phyloP scores from a whole-genome alignment of 2,888 invertebrate genomes.

The Agonopterix arenella region DNA sequence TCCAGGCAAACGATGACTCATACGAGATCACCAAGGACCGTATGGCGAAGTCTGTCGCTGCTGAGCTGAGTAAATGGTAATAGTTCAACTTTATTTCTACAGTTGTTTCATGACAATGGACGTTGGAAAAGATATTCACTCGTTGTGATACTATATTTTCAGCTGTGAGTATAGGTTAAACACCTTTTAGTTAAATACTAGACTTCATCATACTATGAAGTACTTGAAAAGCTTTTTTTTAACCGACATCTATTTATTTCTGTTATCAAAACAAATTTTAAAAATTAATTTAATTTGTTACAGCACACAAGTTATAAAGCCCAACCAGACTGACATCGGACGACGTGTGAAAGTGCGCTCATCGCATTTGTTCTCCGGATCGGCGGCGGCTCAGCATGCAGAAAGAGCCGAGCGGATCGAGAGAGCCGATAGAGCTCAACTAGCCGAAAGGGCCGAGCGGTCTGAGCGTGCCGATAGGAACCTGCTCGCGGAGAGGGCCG shows the following conservation, averaged over 20 bases:
- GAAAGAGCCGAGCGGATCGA: slow-evolving; percentile 41
- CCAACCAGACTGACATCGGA: slow-evolving; percentile 92
- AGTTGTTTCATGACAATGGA: no score
- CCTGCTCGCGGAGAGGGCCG: slow-evolving; percentile 27
- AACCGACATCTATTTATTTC: no score
- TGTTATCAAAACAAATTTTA: no score
- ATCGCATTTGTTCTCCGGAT: slow-evolving; percentile 55
- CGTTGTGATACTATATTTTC: no score
- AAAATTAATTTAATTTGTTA: no score
- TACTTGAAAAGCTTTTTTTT: no score
- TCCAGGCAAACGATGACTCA: slow-evolving; percentile 96
- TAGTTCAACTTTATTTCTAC: slow-evolving; percentile 1
- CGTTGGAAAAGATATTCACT: no score
- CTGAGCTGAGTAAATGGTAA: slow-evolving; percentile 95
- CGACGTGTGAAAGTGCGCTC: slow-evolving; percentile 87
- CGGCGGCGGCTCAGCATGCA: slow-evolving; percentile 33
- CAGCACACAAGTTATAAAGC: slow-evolving; percentile 95
- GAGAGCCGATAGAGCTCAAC: slow-evolving; percentile 13
- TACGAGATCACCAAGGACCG: slow-evolving; percentile 94
- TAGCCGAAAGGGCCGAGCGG: slow-evolving; percentile 37
- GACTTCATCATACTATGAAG: no score
- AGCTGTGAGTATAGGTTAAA: no score
- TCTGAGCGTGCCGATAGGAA: slow-evolving; percentile 31
- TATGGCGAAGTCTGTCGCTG: slow-evolving; percentile 94
- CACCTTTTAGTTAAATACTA: no score